A percentile compares a stretch with the other conserved stretches of the same genome.
Conservation (phyloP, 1,140 invertebrate species). For the Drosophila pectinifera region DNA sequence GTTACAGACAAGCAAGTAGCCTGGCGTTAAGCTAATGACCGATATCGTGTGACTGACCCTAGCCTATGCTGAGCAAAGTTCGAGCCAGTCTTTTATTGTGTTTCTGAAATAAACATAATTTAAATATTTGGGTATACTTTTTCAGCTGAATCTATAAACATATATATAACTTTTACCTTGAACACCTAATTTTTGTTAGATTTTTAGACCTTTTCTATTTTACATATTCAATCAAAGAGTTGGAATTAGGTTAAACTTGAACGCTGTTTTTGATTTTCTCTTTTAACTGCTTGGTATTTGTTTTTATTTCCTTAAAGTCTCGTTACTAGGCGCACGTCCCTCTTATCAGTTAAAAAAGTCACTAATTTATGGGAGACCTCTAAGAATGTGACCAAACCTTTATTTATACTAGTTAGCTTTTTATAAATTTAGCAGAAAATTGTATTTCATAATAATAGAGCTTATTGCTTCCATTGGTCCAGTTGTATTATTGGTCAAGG, state of each 20-base stretch:
- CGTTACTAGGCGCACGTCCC: not conserved
- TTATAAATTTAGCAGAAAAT: not conserved
- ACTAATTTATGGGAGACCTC: not conserved
- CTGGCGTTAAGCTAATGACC: constrained; percentile 50
- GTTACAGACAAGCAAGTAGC: constrained; percentile 38
- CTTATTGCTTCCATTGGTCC: not conserved
- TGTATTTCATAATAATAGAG: not conserved
- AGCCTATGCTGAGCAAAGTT: constrained; percentile 13
- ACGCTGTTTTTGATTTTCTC: not conserved
- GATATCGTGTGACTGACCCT: constrained; percentile 50
- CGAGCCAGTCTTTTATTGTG: not conserved
- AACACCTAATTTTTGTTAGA: not conserved
- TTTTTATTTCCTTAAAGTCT: constrained; percentile 1
- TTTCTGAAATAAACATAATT: not conserved
- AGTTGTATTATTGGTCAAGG: constrained; percentile 31
- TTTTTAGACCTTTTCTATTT: not conserved
- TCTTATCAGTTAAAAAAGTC: constrained; percentile 2
- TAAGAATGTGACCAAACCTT: not conserved
- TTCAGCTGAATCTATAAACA: not conserved
- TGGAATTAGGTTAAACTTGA: too few relatives aligned
- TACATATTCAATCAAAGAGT: too few relatives aligned
- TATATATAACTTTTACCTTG: not conserved
- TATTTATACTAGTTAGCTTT: not conserved
- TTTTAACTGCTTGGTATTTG: not conserved
- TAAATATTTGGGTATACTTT: not conserved